Percentiles rank a stretch among this genome's conserved stretches.
Conservation (phyloP, 2,797 vertebrate species). For the Mycteria americana region DNA sequence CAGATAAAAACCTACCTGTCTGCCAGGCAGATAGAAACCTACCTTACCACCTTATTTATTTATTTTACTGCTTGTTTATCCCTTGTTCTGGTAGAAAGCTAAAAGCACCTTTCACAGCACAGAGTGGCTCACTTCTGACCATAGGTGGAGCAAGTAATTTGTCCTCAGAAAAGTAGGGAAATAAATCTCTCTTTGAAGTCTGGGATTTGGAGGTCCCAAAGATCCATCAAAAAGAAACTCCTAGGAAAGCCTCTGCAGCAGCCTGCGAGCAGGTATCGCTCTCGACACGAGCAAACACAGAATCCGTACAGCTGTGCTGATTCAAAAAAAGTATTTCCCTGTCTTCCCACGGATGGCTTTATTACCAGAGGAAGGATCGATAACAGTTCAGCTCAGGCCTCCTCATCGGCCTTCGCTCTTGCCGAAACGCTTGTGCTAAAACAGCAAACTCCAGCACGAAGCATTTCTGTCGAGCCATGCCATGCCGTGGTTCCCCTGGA, state of each 20-base stretch:
- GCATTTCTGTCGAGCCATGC: fast-evolving
- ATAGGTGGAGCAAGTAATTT: neutral
- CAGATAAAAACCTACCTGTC: neutral
- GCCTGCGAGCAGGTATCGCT: neutral
- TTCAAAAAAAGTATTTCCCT: neutral
- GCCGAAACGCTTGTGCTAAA: neutral
- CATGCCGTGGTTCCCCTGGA: fast-evolving
- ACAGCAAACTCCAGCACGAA: neutral
- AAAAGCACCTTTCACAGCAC: neutral
- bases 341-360: neutral
- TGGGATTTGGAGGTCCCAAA: neutral
- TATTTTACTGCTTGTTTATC: neutral
- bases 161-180: neutral
- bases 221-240: neutral
- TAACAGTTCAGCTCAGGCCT: neutral
- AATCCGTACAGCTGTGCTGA: neutral
- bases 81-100: neutral
- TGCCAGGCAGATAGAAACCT: neutral
- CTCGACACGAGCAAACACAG: fast-evolving
- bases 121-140: neutral
- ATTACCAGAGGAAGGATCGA: neutral
- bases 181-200: neutral
- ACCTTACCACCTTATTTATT: neutral
- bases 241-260: neutral
- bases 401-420: neutral